These are phyloP conservation scores for Chlamydotis undulata DNA, from an alignment of 2,113 vertebrate genomes.

Conservation along the genomic window DNA sequence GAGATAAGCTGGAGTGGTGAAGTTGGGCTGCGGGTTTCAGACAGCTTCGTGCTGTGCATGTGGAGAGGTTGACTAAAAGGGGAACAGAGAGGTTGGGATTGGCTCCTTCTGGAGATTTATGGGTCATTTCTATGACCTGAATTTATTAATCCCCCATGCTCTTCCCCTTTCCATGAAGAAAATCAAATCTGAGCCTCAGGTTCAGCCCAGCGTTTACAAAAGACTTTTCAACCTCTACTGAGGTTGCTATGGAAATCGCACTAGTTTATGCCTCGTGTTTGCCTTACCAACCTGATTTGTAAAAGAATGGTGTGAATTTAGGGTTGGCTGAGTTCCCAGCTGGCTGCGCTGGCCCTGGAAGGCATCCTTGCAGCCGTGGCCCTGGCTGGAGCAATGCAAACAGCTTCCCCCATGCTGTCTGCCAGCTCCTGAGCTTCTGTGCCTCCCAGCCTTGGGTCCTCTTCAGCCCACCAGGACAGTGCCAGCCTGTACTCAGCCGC, in stretches of 20 bases:
- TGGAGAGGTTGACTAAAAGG: conserved; percentile 7
- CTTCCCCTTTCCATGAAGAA: neutral
- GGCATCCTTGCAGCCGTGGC: neutral
- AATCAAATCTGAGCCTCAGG: neutral
- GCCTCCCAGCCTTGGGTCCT: neutral
- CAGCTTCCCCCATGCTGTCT: neutral
- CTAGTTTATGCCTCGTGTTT: conserved; percentile 38
- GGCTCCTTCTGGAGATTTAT: neutral
- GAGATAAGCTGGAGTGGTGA: neutral
- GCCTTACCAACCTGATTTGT: conserved; percentile 62
- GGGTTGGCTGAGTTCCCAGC: conserved; percentile 38
- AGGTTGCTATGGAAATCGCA: conserved; percentile 57
- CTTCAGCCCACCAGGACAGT: neutral
- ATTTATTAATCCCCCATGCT: conserved; percentile 5
- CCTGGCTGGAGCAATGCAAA: conserved; percentile 19
- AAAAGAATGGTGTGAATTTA: conserved; percentile 60
- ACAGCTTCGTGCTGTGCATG: conserved; percentile 30
- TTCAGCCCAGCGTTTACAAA: conserved; percentile 52
- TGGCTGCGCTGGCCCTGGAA: neutral
- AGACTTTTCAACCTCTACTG: conserved; percentile 39
- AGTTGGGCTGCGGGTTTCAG: neutral
- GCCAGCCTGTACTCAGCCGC: neutral
- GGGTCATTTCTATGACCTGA: neutral
- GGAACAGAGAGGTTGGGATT: neutral
- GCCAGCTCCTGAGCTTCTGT: neutral